phyloP scores from a whole-genome alignment of 2,888 invertebrate genomes.

The Andrena camellia region DNA sequence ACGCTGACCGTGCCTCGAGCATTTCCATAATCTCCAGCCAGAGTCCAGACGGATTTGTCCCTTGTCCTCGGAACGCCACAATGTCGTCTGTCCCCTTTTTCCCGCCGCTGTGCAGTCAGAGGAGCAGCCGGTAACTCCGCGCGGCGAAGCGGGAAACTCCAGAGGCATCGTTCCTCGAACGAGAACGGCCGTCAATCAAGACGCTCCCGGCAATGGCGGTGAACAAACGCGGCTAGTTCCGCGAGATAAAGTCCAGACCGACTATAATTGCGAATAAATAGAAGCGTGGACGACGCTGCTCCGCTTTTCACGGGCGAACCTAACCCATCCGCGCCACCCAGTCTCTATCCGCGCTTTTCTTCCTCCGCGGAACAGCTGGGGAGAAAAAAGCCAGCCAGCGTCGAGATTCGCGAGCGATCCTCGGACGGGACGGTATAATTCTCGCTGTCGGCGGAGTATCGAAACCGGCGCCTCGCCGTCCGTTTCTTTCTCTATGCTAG shows the following conservation, averaged over 20 bases:
- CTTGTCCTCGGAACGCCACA: constrained; percentile 44
- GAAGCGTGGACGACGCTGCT: constrained; percentile 52
- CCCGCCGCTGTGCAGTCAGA: constrained; percentile 15
- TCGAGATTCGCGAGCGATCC: constrained; percentile 51
- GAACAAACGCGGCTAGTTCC: constrained; percentile 70
- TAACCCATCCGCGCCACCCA: neutral
- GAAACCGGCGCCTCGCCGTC: constrained; percentile 14
- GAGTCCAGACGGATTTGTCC: constrained; percentile 60
- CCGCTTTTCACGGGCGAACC: constrained; percentile 13
- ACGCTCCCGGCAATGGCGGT: constrained; percentile 54
- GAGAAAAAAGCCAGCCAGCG: constrained; percentile 29
- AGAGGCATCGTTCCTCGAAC: constrained; percentile 29
- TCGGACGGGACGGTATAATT: constrained; percentile 60
- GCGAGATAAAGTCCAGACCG: constrained; percentile 65
- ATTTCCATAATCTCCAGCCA: constrained; percentile 78
- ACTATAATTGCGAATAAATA: constrained; percentile 80
- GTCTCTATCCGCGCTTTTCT: constrained; percentile 6
- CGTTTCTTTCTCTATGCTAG: neutral
- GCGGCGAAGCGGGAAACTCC: constrained; percentile 7
- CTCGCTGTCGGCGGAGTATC: constrained; percentile 49
- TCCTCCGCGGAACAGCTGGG: neutral
- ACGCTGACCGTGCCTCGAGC: constrained; percentile 67
- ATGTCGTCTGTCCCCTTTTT: constrained; percentile 41
- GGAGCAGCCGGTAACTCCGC: neutral
- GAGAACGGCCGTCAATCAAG: constrained; percentile 73